Evolutionary conservation across 1,140 invertebrate species (phyloP), one percentile per base, ranked within the genome.

Genomic region (Papilio machaon): DNA sequence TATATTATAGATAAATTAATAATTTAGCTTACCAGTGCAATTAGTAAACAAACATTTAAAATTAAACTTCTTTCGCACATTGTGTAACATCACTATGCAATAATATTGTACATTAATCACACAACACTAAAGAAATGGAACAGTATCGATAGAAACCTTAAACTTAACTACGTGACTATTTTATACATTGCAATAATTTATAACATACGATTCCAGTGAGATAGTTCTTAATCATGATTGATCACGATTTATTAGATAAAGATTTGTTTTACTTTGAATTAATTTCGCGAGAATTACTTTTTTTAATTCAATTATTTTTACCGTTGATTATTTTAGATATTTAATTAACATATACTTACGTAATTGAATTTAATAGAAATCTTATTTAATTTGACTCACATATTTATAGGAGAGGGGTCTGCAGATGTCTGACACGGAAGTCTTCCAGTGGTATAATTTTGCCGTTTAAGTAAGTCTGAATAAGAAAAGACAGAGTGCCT

Each of bases 101-200:
- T 73, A 73, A 73, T 47, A 10, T 73, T 46, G 17, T 73, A 76
- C 74, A 76, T 76, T 4, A 76, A 76, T 75, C 19, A 52, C 11
- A 49, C 52, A 54, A 9, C 54, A 58, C 17, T n/a, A 76, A 75
- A 11, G n/a, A 17, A 52, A 76, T 54, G 1, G 19, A 4, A 49
- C 74, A 76, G 23, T 43, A 4, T 76, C 11, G 5, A 19, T 13
- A 11, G 43, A 83, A 86, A 82, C 73, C 82, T 70, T 47, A 35
- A 10, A 64, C 35, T 73, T 49, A 38, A 85, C 54, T 86, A 86
- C 84, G 84, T 83, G 86, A 82, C 73, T 10, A 38, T 79, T 76
- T 73, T 78, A 58, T 81, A 81, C 47, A 76, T 76, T 30, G 19
- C 74, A 52, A 30, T 76, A 23, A 52, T 76, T 76, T 76, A 76